Conservation (phyloP, 2,888 invertebrate species). For the Drosophila mimica region DNA sequence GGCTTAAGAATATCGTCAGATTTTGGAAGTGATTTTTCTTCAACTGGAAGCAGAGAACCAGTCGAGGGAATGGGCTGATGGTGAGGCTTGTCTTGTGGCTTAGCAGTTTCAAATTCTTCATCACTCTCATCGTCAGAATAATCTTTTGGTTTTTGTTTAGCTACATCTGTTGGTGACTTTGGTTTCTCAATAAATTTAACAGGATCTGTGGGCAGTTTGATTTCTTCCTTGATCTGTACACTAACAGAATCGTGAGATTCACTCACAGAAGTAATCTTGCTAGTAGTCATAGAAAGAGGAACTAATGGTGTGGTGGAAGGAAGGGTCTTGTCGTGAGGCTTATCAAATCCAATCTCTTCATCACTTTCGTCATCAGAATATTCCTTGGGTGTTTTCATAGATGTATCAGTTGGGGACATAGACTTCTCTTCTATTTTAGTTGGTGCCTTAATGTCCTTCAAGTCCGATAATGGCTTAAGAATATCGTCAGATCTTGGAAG, state of each 20-base stretch:
- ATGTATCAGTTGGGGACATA: constrained; percentile 1
- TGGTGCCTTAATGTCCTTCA: no score
- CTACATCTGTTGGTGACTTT: not conserved
- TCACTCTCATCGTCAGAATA: not conserved
- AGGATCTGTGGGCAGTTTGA: not conserved
- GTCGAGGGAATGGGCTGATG: not conserved
- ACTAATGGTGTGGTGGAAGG: not conserved
- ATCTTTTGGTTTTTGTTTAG: not conserved
- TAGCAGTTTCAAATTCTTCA: not conserved
- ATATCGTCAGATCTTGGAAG: no score
- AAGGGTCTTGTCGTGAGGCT: not conserved
- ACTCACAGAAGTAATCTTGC: not conserved
- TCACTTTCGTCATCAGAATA: constrained; percentile 28
- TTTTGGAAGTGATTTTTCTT: constrained; percentile 2
- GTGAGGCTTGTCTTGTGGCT: not conserved
- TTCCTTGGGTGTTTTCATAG: not conserved
- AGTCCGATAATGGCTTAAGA: no score
- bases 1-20: not conserved
- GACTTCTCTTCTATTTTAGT: no score
- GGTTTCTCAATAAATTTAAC: not conserved
- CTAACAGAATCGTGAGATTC: not conserved
- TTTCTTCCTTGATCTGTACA: not conserved
- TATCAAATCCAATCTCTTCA: constrained; percentile 16
- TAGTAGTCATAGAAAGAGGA: not conserved
- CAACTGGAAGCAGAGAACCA: not conserved